These are phyloP conservation scores for Clinocottus analis DNA, from an alignment of 2,113 vertebrate genomes.

Conservation along the genomic window DNA sequence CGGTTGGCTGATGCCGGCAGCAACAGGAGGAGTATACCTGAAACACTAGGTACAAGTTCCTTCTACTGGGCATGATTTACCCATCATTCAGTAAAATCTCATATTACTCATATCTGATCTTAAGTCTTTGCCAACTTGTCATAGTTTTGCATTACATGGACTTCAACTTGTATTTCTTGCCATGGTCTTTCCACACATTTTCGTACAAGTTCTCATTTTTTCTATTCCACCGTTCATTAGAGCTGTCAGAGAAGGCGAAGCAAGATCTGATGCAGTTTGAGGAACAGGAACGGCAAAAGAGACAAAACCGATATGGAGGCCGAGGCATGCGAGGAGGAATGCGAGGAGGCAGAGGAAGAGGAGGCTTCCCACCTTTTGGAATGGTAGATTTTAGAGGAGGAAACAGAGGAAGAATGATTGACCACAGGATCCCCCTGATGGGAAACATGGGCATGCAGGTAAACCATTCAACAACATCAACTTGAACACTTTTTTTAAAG, in stretches of 20 bases:
- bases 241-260: conserved; percentile 97
- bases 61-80: neutral
- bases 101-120: neutral
- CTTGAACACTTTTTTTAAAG: conserved; percentile 4
- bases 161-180: neutral
- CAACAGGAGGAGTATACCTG: conserved; percentile 95
- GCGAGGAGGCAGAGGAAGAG: conserved; percentile 83
- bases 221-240: conserved; percentile 70
- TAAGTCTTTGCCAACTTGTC: neutral
- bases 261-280: conserved; percentile 92
- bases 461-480: conserved; percentile 45
- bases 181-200: neutral
- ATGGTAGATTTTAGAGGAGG: conserved; percentile 87
- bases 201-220: neutral
- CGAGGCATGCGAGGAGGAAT: conserved; percentile 74
- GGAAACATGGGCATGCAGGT: conserved; percentile 90
- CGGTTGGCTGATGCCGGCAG: conserved; percentile 90
- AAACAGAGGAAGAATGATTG: conserved; percentile 88
- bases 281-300: conserved; percentile 91
- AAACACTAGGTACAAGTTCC: conserved; percentile 89
- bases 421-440: conserved; percentile 88
- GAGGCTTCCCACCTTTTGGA: conserved; percentile 82
- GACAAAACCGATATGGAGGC: conserved; percentile 87
- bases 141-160: neutral
- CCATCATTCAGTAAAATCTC: neutral